Evolutionary conservation across 2,888 invertebrate genomes (phyloP).

Genomic region (Oithona nana): DNA sequence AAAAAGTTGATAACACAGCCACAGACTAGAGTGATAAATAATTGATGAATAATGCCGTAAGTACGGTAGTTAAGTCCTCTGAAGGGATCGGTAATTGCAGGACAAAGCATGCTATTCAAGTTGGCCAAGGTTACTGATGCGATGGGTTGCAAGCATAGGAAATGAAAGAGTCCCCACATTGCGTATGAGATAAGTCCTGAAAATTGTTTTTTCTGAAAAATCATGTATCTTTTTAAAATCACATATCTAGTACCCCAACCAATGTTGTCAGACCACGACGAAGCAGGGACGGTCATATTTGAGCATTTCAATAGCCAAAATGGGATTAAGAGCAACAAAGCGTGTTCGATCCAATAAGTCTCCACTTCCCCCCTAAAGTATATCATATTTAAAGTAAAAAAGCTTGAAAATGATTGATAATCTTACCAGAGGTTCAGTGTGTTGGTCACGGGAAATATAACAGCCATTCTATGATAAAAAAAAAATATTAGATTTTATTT

Average conservation of each 20-base stretch:
- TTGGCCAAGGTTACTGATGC: constrained; percentile 41
- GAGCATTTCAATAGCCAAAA: constrained; percentile 49
- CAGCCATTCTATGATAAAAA: no score
- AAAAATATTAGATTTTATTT: no score
- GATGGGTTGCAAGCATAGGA: constrained; percentile 32
- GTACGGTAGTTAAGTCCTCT: constrained; percentile 76
- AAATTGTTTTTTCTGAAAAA: neutral
- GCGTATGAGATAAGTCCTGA: constrained; percentile 20
- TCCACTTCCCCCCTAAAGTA: constrained; percentile 49
- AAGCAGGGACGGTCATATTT: neutral
- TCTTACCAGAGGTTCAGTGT: no score
- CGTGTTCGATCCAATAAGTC: constrained; percentile 87
- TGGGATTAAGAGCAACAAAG: constrained; percentile 82
- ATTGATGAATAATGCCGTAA: constrained; percentile 65
- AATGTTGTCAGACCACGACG: neutral
- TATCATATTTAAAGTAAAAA: no score
- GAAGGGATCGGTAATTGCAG: constrained; percentile 83
- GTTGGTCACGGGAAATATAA: constrained; percentile 82
- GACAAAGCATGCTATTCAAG: constrained; percentile 88
- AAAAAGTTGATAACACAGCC: constrained; percentile 19
- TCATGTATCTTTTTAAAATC: no score
- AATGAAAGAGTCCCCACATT: constrained; percentile 20
- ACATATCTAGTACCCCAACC: no score
- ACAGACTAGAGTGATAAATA: constrained; percentile 20
- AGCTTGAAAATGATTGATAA: no score